phyloP scores from a whole-genome alignment of 2,113 vertebrate genomes.

The Acanthochromis polyacanthus region DNA sequence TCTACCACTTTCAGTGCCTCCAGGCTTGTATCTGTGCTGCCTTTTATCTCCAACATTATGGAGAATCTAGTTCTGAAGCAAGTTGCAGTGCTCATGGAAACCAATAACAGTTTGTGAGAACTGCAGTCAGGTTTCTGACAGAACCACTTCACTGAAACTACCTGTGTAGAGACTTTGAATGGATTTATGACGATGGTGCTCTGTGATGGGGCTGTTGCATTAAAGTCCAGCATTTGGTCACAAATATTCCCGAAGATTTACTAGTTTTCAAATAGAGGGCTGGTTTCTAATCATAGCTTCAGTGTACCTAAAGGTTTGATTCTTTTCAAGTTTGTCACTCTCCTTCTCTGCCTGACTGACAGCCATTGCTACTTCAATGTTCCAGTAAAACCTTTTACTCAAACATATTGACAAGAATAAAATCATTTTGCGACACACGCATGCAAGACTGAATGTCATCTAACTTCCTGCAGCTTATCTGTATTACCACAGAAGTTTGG shows the following conservation, averaged over 20 bases:
- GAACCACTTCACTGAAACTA: conserved; percentile 3
- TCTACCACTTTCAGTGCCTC: conserved; percentile 20
- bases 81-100: neutral
- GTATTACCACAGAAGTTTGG: conserved; percentile 9
- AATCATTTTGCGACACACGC: neutral
- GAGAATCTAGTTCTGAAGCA: conserved; percentile 16
- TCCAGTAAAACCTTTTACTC: too few relatives aligned
- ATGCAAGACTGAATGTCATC: neutral
- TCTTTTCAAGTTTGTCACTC: too few relatives aligned
- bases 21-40: conserved; percentile 6
- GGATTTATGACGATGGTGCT: neutral
- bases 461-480: neutral
- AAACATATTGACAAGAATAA: neutral
- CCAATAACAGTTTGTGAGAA: conserved; percentile 9
- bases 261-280: neutral
- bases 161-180: conserved; percentile 6
- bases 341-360: too few relatives aligned
- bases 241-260: neutral
- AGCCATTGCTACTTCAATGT: neutral
- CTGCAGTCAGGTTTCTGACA: conserved; percentile 7
- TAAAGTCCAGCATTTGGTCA: neutral
- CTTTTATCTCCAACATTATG: conserved; percentile 28
- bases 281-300: neutral
- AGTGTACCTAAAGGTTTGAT: neutral
- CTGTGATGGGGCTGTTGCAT: neutral